Conservation (phyloP, 1,140 invertebrate species). For the Hypothenemus hampei region DNA sequence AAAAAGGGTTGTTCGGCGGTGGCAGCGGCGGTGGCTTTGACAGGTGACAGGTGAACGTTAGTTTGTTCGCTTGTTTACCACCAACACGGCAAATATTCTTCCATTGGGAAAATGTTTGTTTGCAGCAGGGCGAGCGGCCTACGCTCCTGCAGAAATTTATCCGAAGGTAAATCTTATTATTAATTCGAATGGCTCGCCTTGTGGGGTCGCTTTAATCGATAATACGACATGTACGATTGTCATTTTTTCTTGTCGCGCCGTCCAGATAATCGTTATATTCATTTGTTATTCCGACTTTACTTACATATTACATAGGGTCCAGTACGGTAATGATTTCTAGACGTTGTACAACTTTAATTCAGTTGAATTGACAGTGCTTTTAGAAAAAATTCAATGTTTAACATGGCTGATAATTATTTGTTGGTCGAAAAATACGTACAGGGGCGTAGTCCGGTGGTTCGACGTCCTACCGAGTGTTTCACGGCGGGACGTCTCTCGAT, state of each 20-base stretch:
- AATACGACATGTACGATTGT: conserved; percentile 16
- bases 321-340: too few relatives aligned
- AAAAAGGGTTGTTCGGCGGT: neutral
- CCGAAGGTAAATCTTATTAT: conserved; percentile 5
- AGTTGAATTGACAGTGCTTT: too few relatives aligned
- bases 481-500: conserved; percentile 11
- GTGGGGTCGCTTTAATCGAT: conserved; percentile 18
- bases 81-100: neutral
- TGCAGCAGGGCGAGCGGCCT: neutral
- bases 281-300: conserved; percentile 11
- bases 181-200: conserved; percentile 12
- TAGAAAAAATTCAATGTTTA: too few relatives aligned
- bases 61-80: neutral
- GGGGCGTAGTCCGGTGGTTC: conserved; percentile 22
- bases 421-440: too few relatives aligned
- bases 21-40: conserved; percentile 7
- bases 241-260: conserved; percentile 15
- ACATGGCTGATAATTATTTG: too few relatives aligned
- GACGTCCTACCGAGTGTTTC: conserved; percentile 16
- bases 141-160: neutral
- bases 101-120: neutral
- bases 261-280: conserved; percentile 9
- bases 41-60: conserved; percentile 3
- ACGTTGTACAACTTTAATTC: too few relatives aligned
- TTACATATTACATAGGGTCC: too few relatives aligned